Percentiles rank a stretch among this genome's conserved stretches.
Evolutionary conservation across 2,888 invertebrate species (phyloP).

Genomic region (Neocrepidodera transversa): DNA sequence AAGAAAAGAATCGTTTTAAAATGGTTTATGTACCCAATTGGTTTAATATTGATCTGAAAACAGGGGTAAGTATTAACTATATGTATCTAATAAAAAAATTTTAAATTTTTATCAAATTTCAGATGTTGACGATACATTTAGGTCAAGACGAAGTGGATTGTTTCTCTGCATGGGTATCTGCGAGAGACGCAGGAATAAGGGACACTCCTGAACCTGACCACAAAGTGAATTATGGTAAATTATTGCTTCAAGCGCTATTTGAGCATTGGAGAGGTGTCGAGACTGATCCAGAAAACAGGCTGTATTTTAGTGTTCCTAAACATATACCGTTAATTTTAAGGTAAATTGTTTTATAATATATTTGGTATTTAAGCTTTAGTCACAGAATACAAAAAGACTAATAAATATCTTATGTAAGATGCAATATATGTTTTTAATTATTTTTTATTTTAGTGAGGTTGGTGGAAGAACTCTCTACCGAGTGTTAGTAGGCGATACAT

Average conservation of each 20-base stretch:
- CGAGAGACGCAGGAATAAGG: constrained; percentile 87
- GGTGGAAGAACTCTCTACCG: constrained; percentile 95
- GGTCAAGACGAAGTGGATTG: constrained; percentile 98
- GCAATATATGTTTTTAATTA: constrained; percentile 14
- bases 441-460: constrained; percentile 77
- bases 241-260: constrained; percentile 90
- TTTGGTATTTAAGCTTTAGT: too few relatives aligned
- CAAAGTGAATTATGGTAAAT: constrained; percentile 94
- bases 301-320: constrained; percentile 87
- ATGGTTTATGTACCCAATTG: constrained; percentile 97
- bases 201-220: constrained; percentile 72
- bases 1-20: constrained; percentile 89
- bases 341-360: constrained; percentile 14
- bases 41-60: constrained; percentile 99
- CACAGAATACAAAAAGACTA: too few relatives aligned
- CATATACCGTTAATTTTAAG: constrained; percentile 94
- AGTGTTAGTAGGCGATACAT: constrained; percentile 86
- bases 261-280: constrained; percentile 87
- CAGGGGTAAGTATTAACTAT: constrained; percentile 73
- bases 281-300: constrained; percentile 75
- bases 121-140: constrained; percentile 97
- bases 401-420: too few relatives aligned
- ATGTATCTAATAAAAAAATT: not conserved
- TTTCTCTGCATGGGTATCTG: constrained; percentile 98
- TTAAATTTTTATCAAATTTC: constrained; percentile 27